Percentiles rank a stretch among this genome's conserved stretches.
Conservation (phyloP, 1,140 invertebrate species). For the Copidosoma floridanum region DNA sequence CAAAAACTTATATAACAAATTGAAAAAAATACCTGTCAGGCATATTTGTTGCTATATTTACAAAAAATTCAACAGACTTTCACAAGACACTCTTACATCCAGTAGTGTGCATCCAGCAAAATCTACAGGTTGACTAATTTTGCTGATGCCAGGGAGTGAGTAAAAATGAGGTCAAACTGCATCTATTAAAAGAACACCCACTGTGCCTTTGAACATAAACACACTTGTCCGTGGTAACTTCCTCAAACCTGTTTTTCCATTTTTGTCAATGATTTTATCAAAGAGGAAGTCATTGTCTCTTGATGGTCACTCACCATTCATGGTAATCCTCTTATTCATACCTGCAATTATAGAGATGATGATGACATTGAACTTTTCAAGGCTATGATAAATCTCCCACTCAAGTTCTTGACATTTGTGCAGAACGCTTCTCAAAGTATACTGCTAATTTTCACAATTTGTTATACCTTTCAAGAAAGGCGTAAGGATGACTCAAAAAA, state of each 20-base stretch:
- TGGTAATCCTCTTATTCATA: not conserved
- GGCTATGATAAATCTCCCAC: no score
- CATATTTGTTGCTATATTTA: conserved; percentile 32
- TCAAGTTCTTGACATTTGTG: no score
- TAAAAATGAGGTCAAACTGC: conserved; percentile 46
- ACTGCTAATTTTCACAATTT: no score
- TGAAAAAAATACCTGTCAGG: conserved; percentile 36
- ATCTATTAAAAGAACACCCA: conserved; percentile 54
- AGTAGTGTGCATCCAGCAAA: conserved; percentile 32
- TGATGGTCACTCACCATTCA: not conserved
- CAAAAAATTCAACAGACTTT: no score
- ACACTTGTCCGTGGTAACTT: conserved; percentile 26
- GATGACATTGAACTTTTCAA: not conserved
- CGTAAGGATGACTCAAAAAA: no score
- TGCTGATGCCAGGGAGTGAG: no score
- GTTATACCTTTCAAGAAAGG: no score
- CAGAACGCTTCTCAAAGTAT: no score
- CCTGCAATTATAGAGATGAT: not conserved
- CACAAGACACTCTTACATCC: no score
- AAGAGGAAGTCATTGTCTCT: conserved; percentile 25
- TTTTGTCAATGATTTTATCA: conserved; percentile 34
- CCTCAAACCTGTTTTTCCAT: conserved; percentile 34
- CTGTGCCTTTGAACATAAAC: conserved; percentile 36
- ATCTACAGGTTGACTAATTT: conserved; percentile 39
- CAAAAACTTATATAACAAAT: conserved; percentile 2